Base-by-base conservation (phyloP, 2,797 vertebrate genomes). In the Dipus sagitta region DNA sequence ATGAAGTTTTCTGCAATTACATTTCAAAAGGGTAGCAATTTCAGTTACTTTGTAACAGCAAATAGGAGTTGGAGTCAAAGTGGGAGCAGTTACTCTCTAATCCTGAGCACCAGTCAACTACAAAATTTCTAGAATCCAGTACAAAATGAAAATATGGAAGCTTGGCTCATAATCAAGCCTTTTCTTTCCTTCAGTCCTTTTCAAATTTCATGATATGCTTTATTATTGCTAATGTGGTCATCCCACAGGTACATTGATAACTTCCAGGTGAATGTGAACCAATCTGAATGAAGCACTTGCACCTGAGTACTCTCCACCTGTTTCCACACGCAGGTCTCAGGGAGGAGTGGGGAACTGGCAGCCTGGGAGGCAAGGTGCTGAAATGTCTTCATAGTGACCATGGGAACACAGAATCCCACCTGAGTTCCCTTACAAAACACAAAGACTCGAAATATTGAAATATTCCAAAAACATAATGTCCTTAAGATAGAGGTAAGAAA, bases 221-320 rank as follows among this genome's bases (percentile, higher is more conserved):
- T 1, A 38, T 15, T 65, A 38, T 32, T 75, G 30, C 38, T 62
- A 47, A 47, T 17, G 18, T 5, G 21, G 58, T 7, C 15, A 64
- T 58, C 7, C 67, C 65, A 78, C 30, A 3, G 26, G 20, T n/a
- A 65, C 0, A 6, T 6, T 8, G 32, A 42, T 11, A 34, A 26
- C n/a, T 24, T 8, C 52, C 34, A 11, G 77, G 24, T 75, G 68
- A 32, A 24, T 12, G 7, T 2, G 0, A 21, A 58, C 13, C 28
- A 11, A 7, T 47, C 60, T 72, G 23, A 1, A 0, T 24, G 47
- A 30, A 4, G 75, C n/a, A 11, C 0, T 1, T 3, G 2, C 28
- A 14, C 0, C 23, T n/a, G 65, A 4, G 34, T 24, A 6, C 28
- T 42, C 0, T 0, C 4, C 13, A 3, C 17, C 14, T 30, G 0